Evolutionary conservation across 2,797 vertebrate species (phyloP).

Genomic region (Enteromius radiatus): DNA sequence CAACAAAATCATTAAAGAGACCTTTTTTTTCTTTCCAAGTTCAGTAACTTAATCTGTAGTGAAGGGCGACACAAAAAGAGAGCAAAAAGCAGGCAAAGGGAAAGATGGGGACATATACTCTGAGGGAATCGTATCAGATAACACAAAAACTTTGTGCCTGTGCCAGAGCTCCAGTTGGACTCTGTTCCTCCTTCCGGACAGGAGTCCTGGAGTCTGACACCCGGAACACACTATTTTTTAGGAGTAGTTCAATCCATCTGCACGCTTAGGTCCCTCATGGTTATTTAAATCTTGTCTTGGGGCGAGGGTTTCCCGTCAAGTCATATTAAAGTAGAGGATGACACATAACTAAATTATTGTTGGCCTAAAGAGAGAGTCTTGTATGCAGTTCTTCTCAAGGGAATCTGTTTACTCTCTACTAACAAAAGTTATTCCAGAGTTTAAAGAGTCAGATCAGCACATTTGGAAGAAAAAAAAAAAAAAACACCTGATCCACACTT

Average conservation of each 20-base stretch:
- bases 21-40: not conserved
- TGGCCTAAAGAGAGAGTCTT: constrained; percentile 23
- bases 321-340: constrained; percentile 65
- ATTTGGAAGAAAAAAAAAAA: not conserved
- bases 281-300: constrained; percentile 59
- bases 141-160: constrained; percentile 13
- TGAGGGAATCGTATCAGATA: constrained; percentile 3
- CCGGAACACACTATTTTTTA: constrained; percentile 46
- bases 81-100: not conserved
- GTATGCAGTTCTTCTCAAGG: not conserved
- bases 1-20: not conserved
- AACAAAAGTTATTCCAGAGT: constrained; percentile 11
- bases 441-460: constrained; percentile 4
- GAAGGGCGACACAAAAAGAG: not conserved
- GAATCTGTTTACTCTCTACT: not conserved
- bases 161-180: constrained; percentile 20
- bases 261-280: constrained; percentile 59
- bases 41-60: not conserved
- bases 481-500: constrained; percentile 35
- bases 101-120: not conserved
- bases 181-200: constrained; percentile 19
- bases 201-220: constrained; percentile 39
- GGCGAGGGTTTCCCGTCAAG: constrained; percentile 67
- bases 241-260: constrained; percentile 54
- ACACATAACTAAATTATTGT: constrained; percentile 55